Base-by-base conservation (phyloP, 2,888 invertebrate genomes). In the Himalopsyche japonica region DNA sequence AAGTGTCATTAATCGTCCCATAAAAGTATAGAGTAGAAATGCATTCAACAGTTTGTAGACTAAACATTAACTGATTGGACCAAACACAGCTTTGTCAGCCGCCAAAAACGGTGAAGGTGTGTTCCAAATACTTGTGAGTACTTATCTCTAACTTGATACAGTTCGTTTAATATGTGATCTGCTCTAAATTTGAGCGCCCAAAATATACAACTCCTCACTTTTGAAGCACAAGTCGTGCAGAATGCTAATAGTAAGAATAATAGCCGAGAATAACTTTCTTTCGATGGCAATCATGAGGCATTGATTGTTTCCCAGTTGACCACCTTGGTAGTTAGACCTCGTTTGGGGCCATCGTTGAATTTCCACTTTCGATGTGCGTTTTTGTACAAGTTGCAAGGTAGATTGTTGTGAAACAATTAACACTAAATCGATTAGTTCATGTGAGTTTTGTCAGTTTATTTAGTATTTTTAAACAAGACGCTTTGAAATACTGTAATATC, bases 321-420 rank as follows among this genome's bases (percentile, higher is more conserved):
- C 47, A 77, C 77, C 81, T 76, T 81, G 81, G 24, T 76, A 27
- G 64, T 20, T 76, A 12, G 27, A 70, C 81, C 47, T 27, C 82
- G 48, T 32, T 49, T 49, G 43, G 12, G 57, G 78, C 77, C 76
- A 78, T 81, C 81, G 83, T 83, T 76, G 18, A 49, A 47, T 70
- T 77, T 37, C 80, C 81, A 84, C 84, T 84, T 84, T 84, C 84
- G 84, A 80, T 83, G 32, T 80, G 49, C 32, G 83, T 24, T 80
- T 83, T 43, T 80, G 3, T 34, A 47, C 47, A 30, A 81, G 27
- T 47, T 32, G 64, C 84, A 81, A 81, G 76, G 80, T 43, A 81
- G 84, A 84, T 84, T 81, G 37, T 78, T 49, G 43, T 70, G 81
- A 32, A 81, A 81, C 84, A 80, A 84, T 81, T 81, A 81, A 84